Conservation (phyloP, 2,888 invertebrate genomes). For the Phortica okadai region DNA sequence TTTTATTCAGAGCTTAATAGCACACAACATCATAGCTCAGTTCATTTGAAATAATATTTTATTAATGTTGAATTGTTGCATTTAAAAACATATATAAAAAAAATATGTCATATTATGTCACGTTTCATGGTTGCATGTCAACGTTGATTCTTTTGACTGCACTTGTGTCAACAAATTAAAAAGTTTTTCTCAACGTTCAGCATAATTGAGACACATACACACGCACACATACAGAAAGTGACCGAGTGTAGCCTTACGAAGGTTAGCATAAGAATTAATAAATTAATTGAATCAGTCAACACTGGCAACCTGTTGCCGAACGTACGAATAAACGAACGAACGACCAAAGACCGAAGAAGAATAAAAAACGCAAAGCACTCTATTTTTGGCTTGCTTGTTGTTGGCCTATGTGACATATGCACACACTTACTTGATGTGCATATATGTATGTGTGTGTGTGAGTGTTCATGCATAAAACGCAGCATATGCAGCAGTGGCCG, state of each 20-base stretch:
- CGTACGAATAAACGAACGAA: neutral
- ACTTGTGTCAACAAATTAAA: slow-evolving; percentile 25
- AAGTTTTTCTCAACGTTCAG: neutral
- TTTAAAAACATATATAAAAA: neutral
- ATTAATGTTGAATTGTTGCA: neutral
- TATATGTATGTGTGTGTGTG: neutral
- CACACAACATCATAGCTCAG: too few relatives aligned
- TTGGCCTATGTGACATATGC: neutral
- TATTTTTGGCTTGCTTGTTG: slow-evolving; percentile 1
- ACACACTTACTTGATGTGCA: too few relatives aligned
- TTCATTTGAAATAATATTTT: too few relatives aligned
- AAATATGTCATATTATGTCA: neutral
- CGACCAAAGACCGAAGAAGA: neutral
- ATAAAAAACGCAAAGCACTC: slow-evolving; percentile 27
- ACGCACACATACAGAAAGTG: neutral
- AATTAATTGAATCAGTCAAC: slow-evolving; percentile 71
- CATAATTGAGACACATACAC: neutral
- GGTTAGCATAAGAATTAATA: slow-evolving; percentile 63
- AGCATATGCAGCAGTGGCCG: neutral
- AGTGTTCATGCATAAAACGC: neutral
- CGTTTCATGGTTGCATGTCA: neutral
- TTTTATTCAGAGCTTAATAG: too few relatives aligned
- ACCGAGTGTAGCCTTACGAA: neutral
- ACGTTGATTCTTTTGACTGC: neutral
- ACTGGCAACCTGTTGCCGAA: slow-evolving; percentile 66